Conservation (phyloP, 37 sponge, comb jelly and placozoan genomes). For the Haliclona indistincta region DNA sequence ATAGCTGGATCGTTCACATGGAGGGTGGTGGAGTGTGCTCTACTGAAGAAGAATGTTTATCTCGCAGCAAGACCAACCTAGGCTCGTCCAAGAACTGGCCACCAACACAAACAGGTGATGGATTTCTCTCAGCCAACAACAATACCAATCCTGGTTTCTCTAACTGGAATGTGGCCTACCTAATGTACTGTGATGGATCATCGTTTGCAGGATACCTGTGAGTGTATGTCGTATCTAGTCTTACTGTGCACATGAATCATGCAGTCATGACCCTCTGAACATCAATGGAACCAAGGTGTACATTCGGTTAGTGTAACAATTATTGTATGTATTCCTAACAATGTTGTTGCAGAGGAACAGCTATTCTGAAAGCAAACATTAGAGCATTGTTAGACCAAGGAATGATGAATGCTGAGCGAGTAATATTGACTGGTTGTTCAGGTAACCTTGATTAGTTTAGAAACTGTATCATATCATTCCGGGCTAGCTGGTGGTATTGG, state of each 20-base stretch:
- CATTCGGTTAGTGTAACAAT: slow-evolving; percentile 27
- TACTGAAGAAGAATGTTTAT: slow-evolving; percentile 33
- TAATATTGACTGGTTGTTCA: slow-evolving; percentile 87
- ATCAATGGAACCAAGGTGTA: slow-evolving; percentile 34
- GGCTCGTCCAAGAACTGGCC: slow-evolving; percentile 75
- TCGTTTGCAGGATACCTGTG: slow-evolving; percentile 76
- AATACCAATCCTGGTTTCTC: slow-evolving; percentile 69
- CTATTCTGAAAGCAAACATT: slow-evolving; percentile 26
- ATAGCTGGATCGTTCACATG: slow-evolving; percentile 77
- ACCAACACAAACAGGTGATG: slow-evolving; percentile 1
- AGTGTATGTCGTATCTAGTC: slow-evolving; percentile 10
- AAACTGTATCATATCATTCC: no score
- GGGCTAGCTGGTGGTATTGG: slow-evolving; percentile 80
- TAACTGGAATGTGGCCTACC: slow-evolving; percentile 69
- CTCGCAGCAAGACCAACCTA: slow-evolving; percentile 61
- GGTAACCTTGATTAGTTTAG: slow-evolving; percentile 29
- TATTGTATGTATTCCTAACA: neutral
- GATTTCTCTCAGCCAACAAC: slow-evolving; percentile 56
- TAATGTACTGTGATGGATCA: slow-evolving; percentile 88
- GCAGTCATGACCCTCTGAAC: slow-evolving; percentile 21
- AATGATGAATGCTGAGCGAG: slow-evolving; percentile 53
- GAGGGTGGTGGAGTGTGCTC: slow-evolving; percentile 88
- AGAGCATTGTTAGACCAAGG: slow-evolving; percentile 22
- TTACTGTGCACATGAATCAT: neutral
- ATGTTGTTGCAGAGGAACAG: slow-evolving; percentile 8